Evolutionary conservation across 2,797 vertebrate species (phyloP).

Genomic region (Sebastes melanostomus): DNA sequence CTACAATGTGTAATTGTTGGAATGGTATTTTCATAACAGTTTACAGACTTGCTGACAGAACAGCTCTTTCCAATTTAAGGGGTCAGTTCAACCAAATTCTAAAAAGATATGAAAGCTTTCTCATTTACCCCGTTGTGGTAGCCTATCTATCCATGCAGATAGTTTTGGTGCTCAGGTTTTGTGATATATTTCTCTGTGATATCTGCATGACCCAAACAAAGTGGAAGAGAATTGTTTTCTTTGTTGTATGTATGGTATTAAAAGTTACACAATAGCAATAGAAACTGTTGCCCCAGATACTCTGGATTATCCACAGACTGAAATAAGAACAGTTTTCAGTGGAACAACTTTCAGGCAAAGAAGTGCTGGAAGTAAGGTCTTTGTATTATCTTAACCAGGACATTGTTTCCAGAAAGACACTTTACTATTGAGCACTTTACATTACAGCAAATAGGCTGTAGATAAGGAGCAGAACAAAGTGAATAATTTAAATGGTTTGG

Average conservation of each 20-base stretch:
- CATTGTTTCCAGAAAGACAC: not conserved
- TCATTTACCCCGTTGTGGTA: not conserved
- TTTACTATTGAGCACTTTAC: no score
- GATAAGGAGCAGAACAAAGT: not conserved
- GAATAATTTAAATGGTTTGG: no score
- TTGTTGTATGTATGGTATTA: not conserved
- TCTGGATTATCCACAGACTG: not conserved
- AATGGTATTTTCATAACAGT: not conserved
- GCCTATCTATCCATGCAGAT: not conserved
- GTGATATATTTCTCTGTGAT: not conserved
- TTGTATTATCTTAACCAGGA: not conserved
- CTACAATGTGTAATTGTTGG: not conserved
- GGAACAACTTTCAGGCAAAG: not conserved
- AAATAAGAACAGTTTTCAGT: not conserved
- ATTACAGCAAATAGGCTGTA: not conserved
- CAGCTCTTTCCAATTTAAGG: not conserved
- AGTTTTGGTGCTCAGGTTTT: not conserved
- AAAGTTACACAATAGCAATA: not conserved
- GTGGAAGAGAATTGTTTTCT: not conserved
- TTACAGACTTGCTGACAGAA: not conserved
- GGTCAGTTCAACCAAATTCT: not conserved
- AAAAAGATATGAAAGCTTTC: not conserved
- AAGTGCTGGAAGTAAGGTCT: not conserved
- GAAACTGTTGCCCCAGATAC: not conserved
- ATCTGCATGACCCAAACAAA: not conserved